These are phyloP conservation scores for Coreius guichenoti DNA, from an alignment of 2,797 vertebrate genomes.

Conservation along the genomic window DNA sequence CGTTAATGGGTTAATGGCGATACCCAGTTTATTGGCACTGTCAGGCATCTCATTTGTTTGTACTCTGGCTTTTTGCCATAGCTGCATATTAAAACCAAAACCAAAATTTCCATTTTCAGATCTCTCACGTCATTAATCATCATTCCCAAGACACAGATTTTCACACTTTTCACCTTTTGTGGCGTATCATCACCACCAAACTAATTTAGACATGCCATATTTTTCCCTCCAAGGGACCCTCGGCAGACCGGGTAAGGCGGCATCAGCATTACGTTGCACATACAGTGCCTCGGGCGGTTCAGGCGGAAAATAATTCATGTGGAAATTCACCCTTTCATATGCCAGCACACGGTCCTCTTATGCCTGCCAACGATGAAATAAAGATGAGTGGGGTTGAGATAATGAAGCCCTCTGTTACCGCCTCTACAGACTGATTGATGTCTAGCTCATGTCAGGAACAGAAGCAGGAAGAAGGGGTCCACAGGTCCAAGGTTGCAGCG, in stretches of 20 bases:
- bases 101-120: conserved; percentile 6
- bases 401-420: conserved; percentile 67
- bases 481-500: background rate
- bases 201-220: conserved; percentile 9
- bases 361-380: conserved; percentile 73
- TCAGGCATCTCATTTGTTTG: background rate
- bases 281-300: conserved; percentile 57
- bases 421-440: conserved; percentile 63
- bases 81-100: conserved; percentile 19
- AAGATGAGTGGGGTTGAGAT: conserved; percentile 70
- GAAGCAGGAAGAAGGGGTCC: background rate
- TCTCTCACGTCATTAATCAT: conserved; percentile 24
- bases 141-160: background rate
- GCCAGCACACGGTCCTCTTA: conserved; percentile 62
- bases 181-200: background rate
- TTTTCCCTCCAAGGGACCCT: background rate
- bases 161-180: conserved; percentile 30
- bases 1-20: background rate
- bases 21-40: conserved; percentile 2
- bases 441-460: conserved; percentile 18
- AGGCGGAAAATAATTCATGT: conserved; percentile 74
- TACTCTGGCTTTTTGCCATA: conserved; percentile 16
- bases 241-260: background rate
- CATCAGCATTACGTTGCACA: conserved; percentile 24
- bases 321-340: conserved; percentile 78